Evolutionary conservation across 2,113 vertebrate species (phyloP).

Genomic region (Macquaria australasica): DNA sequence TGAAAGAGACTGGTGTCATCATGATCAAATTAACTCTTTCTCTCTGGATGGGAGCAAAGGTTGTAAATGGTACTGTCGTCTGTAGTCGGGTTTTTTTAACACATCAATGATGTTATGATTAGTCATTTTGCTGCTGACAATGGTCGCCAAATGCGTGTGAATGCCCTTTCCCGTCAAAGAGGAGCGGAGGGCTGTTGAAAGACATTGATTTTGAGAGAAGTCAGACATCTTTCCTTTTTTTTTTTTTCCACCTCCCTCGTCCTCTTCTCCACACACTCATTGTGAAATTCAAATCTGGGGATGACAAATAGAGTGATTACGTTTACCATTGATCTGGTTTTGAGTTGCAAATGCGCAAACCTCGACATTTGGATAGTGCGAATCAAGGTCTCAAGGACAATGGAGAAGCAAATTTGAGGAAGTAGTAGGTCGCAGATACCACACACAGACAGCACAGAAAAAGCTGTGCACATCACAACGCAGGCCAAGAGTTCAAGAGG

Average conservation of each 20-base stretch:
- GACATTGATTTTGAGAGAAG: slow-evolving; percentile 80
- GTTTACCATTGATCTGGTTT: slow-evolving; percentile 80
- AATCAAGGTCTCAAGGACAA: slow-evolving; percentile 74
- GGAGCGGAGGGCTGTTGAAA: slow-evolving; percentile 78
- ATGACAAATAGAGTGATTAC: slow-evolving; percentile 85
- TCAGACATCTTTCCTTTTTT: slow-evolving; percentile 72
- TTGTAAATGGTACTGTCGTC: slow-evolving; percentile 80
- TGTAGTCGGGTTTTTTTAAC: slow-evolving; percentile 61
- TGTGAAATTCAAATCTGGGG: slow-evolving; percentile 83
- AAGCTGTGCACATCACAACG: slow-evolving; percentile 12
- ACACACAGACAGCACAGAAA: slow-evolving; percentile 10
- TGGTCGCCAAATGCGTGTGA: slow-evolving; percentile 79
- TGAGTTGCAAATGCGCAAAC: slow-evolving; percentile 83
- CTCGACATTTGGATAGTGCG: slow-evolving; percentile 79
- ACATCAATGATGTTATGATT: slow-evolving; percentile 87
- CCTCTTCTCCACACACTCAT: slow-evolving; percentile 51
- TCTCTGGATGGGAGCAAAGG: slow-evolving; percentile 84
- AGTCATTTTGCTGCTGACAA: slow-evolving; percentile 84
- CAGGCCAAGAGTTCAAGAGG: slow-evolving; percentile 18
- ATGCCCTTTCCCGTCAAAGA: slow-evolving; percentile 79
- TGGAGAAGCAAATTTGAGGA: slow-evolving; percentile 71
- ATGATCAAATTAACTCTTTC: slow-evolving; percentile 86
- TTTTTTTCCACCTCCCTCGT: slow-evolving; percentile 27
- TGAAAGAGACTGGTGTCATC: slow-evolving; percentile 83
- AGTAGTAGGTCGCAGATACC: slow-evolving; percentile 51